A percentile compares a stretch with the other conserved stretches of the same genome.
Conservation (phyloP, 2,888 invertebrate species). For the Xanthorhoe spadicearia region DNA sequence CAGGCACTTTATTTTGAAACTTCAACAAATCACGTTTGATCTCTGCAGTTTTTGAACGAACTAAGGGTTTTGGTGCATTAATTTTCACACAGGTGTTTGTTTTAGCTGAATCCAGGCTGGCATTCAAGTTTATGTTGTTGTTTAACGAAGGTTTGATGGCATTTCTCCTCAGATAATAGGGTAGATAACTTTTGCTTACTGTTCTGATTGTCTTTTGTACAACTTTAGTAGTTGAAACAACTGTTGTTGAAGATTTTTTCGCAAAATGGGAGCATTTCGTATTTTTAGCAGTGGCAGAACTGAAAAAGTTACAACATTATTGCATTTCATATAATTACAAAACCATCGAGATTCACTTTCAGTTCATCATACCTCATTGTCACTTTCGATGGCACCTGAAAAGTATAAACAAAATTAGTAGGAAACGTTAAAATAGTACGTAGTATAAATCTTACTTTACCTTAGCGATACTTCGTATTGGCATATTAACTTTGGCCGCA, state of each 20-base stretch:
- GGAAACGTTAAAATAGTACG: not conserved
- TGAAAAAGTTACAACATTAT: constrained; percentile 47
- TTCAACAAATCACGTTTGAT: constrained; percentile 58
- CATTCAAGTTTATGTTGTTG: constrained; percentile 44
- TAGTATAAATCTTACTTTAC: constrained; percentile 39
- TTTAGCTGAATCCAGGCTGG: constrained; percentile 46
- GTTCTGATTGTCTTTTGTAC: constrained; percentile 34
- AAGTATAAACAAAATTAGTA: constrained; percentile 31
- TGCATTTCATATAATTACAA: constrained; percentile 16
- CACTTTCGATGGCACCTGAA: constrained; percentile 62
- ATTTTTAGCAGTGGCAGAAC: constrained; percentile 52
- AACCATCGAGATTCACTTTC: constrained; percentile 29
- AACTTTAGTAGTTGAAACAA: constrained; percentile 44
- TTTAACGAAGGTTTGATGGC: constrained; percentile 25
- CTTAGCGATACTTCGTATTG: constrained; percentile 48
- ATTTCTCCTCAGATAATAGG: constrained; percentile 54
- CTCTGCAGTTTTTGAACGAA: constrained; percentile 49
- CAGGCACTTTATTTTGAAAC: constrained; percentile 49
- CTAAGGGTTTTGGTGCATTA: constrained; percentile 36
- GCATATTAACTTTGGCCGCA: constrained; percentile 22
- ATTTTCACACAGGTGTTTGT: constrained; percentile 38
- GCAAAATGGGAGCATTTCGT: constrained; percentile 47
- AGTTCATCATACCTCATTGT: constrained; percentile 52
- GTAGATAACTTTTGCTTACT: constrained; percentile 54
- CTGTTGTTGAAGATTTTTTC: constrained; percentile 46